Evolutionary conservation across 2,113 vertebrate genomes (phyloP), one percentile per base, ranked within the genome.

Genomic region (Phodopus roborovskii): DNA sequence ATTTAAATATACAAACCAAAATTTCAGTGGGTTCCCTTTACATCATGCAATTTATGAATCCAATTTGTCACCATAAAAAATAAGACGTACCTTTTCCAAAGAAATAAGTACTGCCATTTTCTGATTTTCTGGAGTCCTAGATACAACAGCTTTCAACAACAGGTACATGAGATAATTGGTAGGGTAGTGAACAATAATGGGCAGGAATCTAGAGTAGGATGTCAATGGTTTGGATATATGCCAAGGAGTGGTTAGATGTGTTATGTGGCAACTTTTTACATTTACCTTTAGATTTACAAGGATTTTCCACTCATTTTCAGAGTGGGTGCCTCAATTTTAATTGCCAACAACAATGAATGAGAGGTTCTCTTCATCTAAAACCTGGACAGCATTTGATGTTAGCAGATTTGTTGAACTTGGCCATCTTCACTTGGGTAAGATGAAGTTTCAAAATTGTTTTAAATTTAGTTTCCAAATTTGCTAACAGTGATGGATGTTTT

Each of bases 1-100:
- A 60, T 75, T 74, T 45, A 91, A 84, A 93, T 86, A 91, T 19
- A 62, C 45, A 71, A 94, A 4, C 12, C 26, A 8, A 58, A 73
- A 58, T 73, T 74, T 74, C 24, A 86, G 9, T 79, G 17, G 58
- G 33, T 71, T 95, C 92, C 19, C 26, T 74, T 0, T 22, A 7
- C 9, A n/a, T 26, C 42, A 1, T 36, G 50, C 0, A 19, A 53
- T 42, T 60, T 26, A 12, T 15, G 3, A 28, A 13, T 1, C 16
- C 7, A 50, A 1, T 11, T 36, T 26, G 45, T 26, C 26, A 75
- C 6, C 2, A 33, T 11, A 7, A 33, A 48, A 48, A 50, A 5
- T 84, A 74, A 84, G 28, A 45, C 13, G 58, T 19, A 62, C 11
- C 70, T 28, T 48, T 75, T 5, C 68, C 22, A 85, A 81, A 83